A percentile compares a stretch with the other conserved stretches of the same genome.
phyloP scores from a whole-genome alignment of 2,113 vertebrate genomes.

The Vulpes ferrilata region DNA sequence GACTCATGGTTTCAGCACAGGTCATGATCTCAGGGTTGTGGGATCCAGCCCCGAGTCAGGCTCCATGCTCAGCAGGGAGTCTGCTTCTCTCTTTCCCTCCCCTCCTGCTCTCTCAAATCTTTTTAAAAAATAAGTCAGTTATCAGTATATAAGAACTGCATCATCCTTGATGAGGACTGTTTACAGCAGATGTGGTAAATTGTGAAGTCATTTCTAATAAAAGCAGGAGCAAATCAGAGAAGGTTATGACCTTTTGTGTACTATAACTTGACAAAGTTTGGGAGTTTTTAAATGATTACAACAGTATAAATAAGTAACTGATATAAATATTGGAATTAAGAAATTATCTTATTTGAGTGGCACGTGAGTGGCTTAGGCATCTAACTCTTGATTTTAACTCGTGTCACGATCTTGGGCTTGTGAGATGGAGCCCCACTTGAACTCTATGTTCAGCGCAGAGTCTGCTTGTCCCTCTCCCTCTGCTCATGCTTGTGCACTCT shows the following conservation, averaged over 20 bases:
- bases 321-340: conserved; percentile 3
- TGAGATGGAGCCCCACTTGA: background rate
- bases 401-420: background rate
- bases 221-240: background rate
- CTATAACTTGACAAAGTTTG: background rate
- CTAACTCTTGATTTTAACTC: background rate
- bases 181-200: conserved; percentile 5
- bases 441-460: background rate
- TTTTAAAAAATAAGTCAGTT: background rate
- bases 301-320: background rate
- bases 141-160: background rate
- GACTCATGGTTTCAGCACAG: too few relatives aligned
- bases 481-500: background rate
- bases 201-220: conserved; percentile 44
- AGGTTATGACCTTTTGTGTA: background rate
- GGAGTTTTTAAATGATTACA: background rate
- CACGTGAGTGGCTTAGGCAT: background rate
- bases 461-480: background rate
- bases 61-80: background rate
- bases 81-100: background rate
- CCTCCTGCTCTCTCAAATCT: background rate
- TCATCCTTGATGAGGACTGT: conserved; percentile 21
- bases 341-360: background rate
- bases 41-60: too few relatives aligned
- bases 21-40: too few relatives aligned